Evolutionary conservation across 1,140 invertebrate species (phyloP), one percentile per base, ranked within the genome.

Genomic region (Latrodectus geometricus): DNA sequence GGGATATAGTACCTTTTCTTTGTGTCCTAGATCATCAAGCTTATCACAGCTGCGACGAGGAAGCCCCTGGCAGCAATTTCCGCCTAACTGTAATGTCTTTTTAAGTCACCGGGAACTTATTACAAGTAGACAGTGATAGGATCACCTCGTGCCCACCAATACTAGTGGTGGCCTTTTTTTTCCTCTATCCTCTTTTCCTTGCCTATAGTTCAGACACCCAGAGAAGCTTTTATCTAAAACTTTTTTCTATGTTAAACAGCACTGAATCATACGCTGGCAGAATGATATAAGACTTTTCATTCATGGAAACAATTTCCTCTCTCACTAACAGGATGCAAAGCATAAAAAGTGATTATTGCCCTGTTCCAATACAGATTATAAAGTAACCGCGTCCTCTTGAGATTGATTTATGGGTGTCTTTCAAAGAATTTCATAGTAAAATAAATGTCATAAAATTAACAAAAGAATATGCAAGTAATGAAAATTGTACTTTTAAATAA

Each of bases 11-110:
- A 21, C 15, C 15, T 61, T 54, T 83, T 83, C 50, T 78, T 70
- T 78, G 75, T 77, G 74, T 8, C 66, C 9, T 4, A 69, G 83
- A 86, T 86, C 83, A 78, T 86, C 65, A 86, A 86, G 83, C 72
- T 86, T 86, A 78, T 86, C 83, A 77, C 50, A 48, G 74, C n/a
- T 72, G 56, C 82, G 82, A 76, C 82, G 52, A 72, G 35, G 8
- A 72, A 61, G 83, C 83, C 75, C 68, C 48, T 20, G 83, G 83
- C 83, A 77, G 73, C 83, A 86, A 86, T 86, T 86, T 86, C 83
- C 83, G 83, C 75, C 83, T 72, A 86, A 86, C 77, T 78, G 83
- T 86, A 86, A 86, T 86, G 83, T 86, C 74, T 86, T 86, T 86
- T 86, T 86, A 86, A 86, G 83, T 86, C 83, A 86, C 74, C 75